phyloP scores from a whole-genome alignment of 1,140 invertebrate species.

The Elysia chlorotica region DNA sequence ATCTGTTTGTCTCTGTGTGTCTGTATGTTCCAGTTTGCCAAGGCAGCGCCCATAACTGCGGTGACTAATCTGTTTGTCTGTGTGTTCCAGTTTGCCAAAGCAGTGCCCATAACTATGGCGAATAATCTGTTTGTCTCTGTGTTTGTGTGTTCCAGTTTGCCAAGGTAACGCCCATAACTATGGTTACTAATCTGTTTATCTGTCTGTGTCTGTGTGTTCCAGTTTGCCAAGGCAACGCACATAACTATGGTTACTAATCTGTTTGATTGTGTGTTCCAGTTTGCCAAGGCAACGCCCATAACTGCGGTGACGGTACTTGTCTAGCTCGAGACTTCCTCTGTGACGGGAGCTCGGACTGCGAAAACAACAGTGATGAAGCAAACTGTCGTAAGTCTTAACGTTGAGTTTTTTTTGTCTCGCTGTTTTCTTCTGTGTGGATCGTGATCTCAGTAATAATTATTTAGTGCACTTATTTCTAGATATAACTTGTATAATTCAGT shows the following conservation, averaged over 20 bases:
- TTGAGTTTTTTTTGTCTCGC: not conserved
- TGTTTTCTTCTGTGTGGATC: not conserved
- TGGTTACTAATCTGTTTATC: constrained; percentile 61
- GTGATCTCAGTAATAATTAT: not conserved
- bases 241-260: too few relatives aligned
- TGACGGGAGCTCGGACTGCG: constrained; percentile 65
- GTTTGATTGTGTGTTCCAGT: too few relatives aligned
- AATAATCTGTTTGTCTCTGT: constrained; percentile 61
- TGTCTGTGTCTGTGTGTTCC: constrained; percentile 17
- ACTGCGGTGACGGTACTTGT: constrained; percentile 61
- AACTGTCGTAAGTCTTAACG: constrained; percentile 68
- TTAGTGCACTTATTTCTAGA: not conserved
- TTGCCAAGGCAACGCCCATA: too few relatives aligned
- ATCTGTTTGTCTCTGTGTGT: constrained; percentile 58
- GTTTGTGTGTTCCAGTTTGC: not conserved
- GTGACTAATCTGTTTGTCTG: constrained; percentile 58
- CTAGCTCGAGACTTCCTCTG: constrained; percentile 68
- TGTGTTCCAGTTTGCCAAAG: too few relatives aligned
- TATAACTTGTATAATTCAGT: not conserved
- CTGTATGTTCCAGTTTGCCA: too few relatives aligned
- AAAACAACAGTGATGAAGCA: constrained; percentile 61
- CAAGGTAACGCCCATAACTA: too few relatives aligned
- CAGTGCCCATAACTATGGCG: too few relatives aligned
- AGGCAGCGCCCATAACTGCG: too few relatives aligned
- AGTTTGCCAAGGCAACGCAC: not conserved